phyloP scores from a whole-genome alignment of 92 coral and sea anemone species.

The Phenganax marumi region DNA sequence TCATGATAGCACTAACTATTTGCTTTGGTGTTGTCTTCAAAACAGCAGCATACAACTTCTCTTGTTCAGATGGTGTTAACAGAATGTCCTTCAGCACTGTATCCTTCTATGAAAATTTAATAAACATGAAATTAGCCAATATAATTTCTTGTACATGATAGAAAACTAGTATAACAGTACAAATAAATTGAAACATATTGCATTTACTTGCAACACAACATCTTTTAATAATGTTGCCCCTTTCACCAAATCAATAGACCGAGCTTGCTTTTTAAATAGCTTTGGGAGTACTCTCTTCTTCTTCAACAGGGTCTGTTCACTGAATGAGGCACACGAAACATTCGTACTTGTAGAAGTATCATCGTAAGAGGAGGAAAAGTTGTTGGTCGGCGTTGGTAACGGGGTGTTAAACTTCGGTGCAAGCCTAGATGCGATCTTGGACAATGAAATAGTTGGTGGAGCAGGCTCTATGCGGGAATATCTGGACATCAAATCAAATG shows the following conservation, averaged over 20 bases:
- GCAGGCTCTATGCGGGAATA: neutral
- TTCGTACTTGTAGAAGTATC: too few relatives aligned
- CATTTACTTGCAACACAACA: constrained; percentile 4
- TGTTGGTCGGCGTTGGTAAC: constrained; percentile 11
- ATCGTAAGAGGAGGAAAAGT: neutral
- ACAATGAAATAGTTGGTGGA: neutral
- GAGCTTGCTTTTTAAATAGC: neutral
- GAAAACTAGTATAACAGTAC: neutral
- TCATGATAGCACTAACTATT: constrained; percentile 29
- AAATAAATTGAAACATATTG: neutral
- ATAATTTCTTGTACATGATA: neutral
- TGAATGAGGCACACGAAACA: neutral
- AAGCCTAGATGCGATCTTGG: constrained; percentile 13
- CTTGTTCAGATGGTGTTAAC: constrained; percentile 6
- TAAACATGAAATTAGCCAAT: constrained; percentile 6
- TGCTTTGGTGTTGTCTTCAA: constrained; percentile 7
- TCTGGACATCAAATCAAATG: constrained; percentile 3
- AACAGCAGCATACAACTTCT: constrained; percentile 1
- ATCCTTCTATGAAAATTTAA: neutral
- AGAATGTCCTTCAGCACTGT: neutral
- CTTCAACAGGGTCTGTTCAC: constrained; percentile 1
- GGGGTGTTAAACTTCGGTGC: constrained; percentile 17
- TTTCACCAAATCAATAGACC: constrained; percentile 18
- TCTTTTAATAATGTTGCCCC: constrained; percentile 27
- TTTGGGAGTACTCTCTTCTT: constrained; percentile 9